Percentiles rank a stretch among this genome's conserved stretches.
These are phyloP conservation scores for Pyrrhia umbra DNA, from an alignment of 2,888 invertebrate species.

Conservation along the genomic window DNA sequence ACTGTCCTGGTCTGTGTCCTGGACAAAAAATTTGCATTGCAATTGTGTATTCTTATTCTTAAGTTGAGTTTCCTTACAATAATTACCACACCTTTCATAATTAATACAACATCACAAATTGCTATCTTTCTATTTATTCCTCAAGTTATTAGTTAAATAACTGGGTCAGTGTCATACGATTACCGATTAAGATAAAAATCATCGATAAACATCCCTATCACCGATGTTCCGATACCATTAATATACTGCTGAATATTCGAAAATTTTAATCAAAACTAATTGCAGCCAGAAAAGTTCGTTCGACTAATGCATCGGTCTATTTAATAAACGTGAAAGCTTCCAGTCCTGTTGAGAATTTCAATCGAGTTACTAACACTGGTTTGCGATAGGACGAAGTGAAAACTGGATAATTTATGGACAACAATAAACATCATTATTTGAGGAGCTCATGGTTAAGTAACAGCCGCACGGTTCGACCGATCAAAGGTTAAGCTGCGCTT, in stretches of 20 bases:
- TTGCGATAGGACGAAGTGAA: constrained; percentile 6
- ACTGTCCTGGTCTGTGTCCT: too few relatives aligned
- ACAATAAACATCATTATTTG: neutral
- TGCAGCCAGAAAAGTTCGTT: constrained; percentile 22
- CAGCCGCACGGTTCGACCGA: too few relatives aligned
- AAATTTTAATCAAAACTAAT: constrained; percentile 23
- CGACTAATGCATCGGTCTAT: constrained; percentile 39
- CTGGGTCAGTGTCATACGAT: neutral
- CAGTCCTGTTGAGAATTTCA: constrained; percentile 9
- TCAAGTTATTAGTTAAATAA: neutral
- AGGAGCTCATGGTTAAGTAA: too few relatives aligned
- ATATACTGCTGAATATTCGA: neutral
- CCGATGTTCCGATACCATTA: neutral
- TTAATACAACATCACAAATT: too few relatives aligned
- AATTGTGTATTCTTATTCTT: too few relatives aligned
- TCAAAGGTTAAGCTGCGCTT: too few relatives aligned
- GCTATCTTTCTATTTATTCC: too few relatives aligned
- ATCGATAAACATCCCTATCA: constrained; percentile 7
- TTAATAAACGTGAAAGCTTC: constrained; percentile 40
- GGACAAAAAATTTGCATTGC: too few relatives aligned
- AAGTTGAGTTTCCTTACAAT: too few relatives aligned
- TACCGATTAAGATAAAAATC: constrained; percentile 19
- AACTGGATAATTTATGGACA: neutral
- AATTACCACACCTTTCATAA: too few relatives aligned
- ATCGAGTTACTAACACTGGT: constrained; percentile 38